These are phyloP conservation scores for Myripristis jacobus DNA, from an alignment of 2,797 vertebrate genomes.

Conservation along the genomic window DNA sequence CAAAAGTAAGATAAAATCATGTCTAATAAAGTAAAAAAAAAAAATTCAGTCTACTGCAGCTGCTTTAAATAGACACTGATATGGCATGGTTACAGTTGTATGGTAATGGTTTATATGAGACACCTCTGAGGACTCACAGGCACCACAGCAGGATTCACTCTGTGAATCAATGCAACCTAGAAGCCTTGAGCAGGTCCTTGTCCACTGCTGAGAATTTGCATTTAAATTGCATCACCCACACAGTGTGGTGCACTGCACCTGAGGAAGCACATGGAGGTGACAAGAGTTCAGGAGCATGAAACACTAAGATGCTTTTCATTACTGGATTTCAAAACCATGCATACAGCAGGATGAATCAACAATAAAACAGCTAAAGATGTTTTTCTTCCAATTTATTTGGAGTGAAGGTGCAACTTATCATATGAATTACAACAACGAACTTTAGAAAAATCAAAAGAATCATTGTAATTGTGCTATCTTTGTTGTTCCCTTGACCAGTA, in stretches of 20 bases:
- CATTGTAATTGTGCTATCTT: slow-evolving; percentile 23
- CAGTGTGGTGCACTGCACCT: slow-evolving; percentile 66
- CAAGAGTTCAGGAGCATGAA: slow-evolving; percentile 39
- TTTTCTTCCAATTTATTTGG: neutral
- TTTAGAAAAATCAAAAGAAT: slow-evolving; percentile 14
- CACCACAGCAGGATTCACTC: slow-evolving; percentile 43
- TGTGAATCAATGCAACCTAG: slow-evolving; percentile 66
- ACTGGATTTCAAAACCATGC: slow-evolving; percentile 36
- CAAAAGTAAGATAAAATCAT: too few species aligned
- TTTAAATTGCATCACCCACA: slow-evolving; percentile 81
- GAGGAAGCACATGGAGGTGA: slow-evolving; percentile 43
- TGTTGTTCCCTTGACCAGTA: slow-evolving; percentile 33
- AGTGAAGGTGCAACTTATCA: neutral
- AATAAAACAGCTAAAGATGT: slow-evolving; percentile 22
- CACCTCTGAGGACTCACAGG: neutral
- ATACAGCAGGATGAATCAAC: slow-evolving; percentile 21
- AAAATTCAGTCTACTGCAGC: slow-evolving; percentile 4
- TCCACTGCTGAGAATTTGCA: slow-evolving; percentile 77
- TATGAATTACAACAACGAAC: slow-evolving; percentile 7
- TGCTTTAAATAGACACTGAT: slow-evolving; percentile 13
- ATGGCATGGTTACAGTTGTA: slow-evolving; percentile 20
- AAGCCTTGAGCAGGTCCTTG: slow-evolving; percentile 66
- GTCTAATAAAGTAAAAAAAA: too few species aligned
- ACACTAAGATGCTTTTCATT: slow-evolving; percentile 29
- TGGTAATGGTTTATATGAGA: slow-evolving; percentile 42